Percentiles rank a stretch among this genome's conserved stretches.
Evolutionary conservation across 2,888 invertebrate species (phyloP).

Genomic region (Serrognathus titanus): DNA sequence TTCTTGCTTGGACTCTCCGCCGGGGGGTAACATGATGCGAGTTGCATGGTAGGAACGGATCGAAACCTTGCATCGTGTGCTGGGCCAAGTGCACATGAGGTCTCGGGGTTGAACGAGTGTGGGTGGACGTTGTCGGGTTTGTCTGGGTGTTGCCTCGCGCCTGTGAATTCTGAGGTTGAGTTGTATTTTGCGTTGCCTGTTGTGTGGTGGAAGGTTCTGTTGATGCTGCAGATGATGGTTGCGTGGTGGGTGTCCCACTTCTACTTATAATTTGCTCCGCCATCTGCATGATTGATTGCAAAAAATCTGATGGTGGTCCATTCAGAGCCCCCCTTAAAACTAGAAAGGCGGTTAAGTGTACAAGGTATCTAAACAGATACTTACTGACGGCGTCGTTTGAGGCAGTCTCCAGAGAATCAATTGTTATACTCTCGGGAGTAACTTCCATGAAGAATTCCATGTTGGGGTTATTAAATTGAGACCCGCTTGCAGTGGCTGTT

Average conservation of each 20-base stretch:
- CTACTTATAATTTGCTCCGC: conserved; percentile 49
- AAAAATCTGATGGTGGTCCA: conserved; percentile 51
- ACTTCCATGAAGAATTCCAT: conserved; percentile 62
- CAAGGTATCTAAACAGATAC: conserved; percentile 14
- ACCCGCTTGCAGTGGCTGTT: neutral
- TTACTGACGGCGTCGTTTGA: conserved; percentile 40
- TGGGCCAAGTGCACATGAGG: conserved; percentile 66
- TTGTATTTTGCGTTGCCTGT: conserved; percentile 20
- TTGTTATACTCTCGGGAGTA: conserved; percentile 50
- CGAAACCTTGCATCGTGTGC: conserved; percentile 58
- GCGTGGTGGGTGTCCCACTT: conserved; percentile 10
- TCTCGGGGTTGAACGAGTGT: conserved; percentile 63
- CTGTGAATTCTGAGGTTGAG: conserved; percentile 46
- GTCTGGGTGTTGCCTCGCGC: conserved; percentile 63
- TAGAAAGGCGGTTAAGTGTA: conserved; percentile 19
- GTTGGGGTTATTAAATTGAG: conserved; percentile 42
- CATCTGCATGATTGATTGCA: conserved; percentile 57
- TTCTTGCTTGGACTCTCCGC: conserved; percentile 24
- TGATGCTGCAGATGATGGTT: conserved; percentile 22
- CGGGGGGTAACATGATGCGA: conserved; percentile 61
- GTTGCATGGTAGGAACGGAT: conserved; percentile 68
- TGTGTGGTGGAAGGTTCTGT: conserved; percentile 27
- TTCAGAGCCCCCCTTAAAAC: conserved; percentile 47
- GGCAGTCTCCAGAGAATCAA: conserved; percentile 43
- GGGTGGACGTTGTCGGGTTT: conserved; percentile 67